These are phyloP conservation scores for Phyllotreta cruciferae DNA, from an alignment of 2,888 invertebrate species.

Conservation along the genomic window DNA sequence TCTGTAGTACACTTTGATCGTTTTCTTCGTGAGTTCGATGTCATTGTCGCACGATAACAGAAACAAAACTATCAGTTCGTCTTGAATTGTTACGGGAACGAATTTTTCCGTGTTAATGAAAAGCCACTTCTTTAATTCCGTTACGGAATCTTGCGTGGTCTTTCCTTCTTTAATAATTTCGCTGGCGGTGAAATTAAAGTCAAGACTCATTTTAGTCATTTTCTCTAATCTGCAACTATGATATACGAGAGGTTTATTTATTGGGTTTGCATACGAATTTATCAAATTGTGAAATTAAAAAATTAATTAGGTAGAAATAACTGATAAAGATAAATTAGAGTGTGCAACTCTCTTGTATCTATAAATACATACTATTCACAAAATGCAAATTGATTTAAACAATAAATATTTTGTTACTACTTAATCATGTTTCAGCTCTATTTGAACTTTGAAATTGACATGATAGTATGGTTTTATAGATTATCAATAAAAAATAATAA, in stretches of 20 bases:
- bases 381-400: too few species aligned
- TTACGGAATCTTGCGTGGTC: constrained; percentile 38
- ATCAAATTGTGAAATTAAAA: too few species aligned
- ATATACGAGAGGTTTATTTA: neutral
- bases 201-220: constrained; percentile 29
- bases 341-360: too few species aligned
- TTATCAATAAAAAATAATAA: too few species aligned
- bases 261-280: too few species aligned
- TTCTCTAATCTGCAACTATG: neutral
- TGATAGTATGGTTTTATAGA: too few species aligned
- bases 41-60: constrained; percentile 71
- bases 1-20: constrained; percentile 69
- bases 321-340: too few species aligned
- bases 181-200: constrained; percentile 46
- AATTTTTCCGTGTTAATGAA: constrained; percentile 54
- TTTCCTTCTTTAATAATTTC: constrained; percentile 48
- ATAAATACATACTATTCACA: too few species aligned
- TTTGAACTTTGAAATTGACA: too few species aligned
- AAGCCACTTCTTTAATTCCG: constrained; percentile 42
- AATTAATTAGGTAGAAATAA: too few species aligned
- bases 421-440: too few species aligned
- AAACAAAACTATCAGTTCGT: constrained; percentile 70
- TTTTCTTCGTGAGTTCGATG: constrained; percentile 66
- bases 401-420: too few species aligned
- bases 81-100: constrained; percentile 52